Conservation (phyloP, 1,140 invertebrate genomes). For the Pseudachorutes palmiensis region DNA sequence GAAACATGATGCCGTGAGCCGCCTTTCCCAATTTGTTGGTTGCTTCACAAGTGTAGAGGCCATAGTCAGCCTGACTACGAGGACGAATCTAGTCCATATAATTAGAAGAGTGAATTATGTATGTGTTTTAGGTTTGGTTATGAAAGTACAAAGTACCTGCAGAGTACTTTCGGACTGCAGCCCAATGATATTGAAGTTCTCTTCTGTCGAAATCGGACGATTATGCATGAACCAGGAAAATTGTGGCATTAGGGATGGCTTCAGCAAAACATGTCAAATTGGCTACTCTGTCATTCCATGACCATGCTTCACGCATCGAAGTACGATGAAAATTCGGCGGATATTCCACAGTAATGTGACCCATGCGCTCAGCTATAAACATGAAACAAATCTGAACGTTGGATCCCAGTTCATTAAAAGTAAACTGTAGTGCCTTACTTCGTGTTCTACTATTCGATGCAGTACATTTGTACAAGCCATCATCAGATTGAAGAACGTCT, state of each 20-base stretch:
- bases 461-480: conserved; percentile 80
- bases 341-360: conserved; percentile 75
- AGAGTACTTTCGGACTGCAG: conserved; percentile 61
- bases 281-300: conserved; percentile 66
- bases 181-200: conserved; percentile 51
- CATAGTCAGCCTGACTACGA: conserved; percentile 56
- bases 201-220: conserved; percentile 42
- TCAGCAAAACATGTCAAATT: conserved; percentile 82
- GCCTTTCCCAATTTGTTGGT: conserved; percentile 63
- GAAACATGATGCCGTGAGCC: conserved; percentile 58
- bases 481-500: conserved; percentile 50
- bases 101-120: conserved; percentile 6
- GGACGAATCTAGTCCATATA: conserved; percentile 52
- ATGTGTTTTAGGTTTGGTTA: conserved; percentile 19
- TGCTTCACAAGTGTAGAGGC: conserved; percentile 71
- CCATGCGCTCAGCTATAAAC: conserved; percentile 41
- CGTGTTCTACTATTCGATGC: conserved; percentile 56
- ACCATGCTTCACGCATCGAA: conserved; percentile 62
- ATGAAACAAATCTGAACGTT: too few relatives aligned
- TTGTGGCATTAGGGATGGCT: conserved; percentile 83
- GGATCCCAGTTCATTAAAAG: too few relatives aligned
- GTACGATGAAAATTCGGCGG: conserved; percentile 61
- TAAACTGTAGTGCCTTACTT: too few relatives aligned
- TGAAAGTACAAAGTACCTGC: conserved; percentile 41
- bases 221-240: conserved; percentile 62